These are phyloP conservation scores for Sebastes nivosus DNA, from an alignment of 2,797 vertebrate species.

Conservation along the genomic window DNA sequence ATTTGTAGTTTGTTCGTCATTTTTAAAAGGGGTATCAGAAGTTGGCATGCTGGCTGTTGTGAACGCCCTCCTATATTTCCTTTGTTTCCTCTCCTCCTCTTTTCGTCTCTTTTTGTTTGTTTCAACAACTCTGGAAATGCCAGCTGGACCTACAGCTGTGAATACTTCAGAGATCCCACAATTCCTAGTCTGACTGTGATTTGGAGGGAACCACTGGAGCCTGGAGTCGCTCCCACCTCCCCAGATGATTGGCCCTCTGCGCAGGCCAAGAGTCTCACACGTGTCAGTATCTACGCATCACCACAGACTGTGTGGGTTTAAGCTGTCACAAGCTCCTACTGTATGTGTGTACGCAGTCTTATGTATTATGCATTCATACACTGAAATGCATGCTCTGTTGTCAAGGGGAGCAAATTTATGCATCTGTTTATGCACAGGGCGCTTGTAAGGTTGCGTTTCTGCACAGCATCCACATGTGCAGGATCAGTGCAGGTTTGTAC, in stretches of 20 bases:
- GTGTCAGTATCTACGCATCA: slow-evolving; percentile 56
- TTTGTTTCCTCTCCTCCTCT: slow-evolving; percentile 1
- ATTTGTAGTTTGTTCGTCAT: background rate
- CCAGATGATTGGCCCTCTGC: slow-evolving; percentile 54
- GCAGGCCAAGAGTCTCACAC: slow-evolving; percentile 46
- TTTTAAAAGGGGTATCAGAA: background rate
- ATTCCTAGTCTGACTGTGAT: slow-evolving; percentile 60
- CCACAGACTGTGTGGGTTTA: slow-evolving; percentile 15
- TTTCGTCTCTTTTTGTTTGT: slow-evolving; percentile 31
- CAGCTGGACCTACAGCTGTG: slow-evolving; percentile 73
- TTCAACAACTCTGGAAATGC: slow-evolving; percentile 32
- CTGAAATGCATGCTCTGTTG: slow-evolving; percentile 15
- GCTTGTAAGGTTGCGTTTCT: slow-evolving; percentile 28
- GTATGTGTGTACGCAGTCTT: background rate
- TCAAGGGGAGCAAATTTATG: slow-evolving; percentile 37
- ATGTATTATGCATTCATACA: slow-evolving; percentile 11
- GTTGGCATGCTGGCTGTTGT: background rate
- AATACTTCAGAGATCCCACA: slow-evolving; percentile 66
- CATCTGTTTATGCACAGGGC: slow-evolving; percentile 13
- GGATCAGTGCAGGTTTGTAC: slow-evolving; percentile 7
- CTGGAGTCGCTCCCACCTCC: slow-evolving; percentile 55
- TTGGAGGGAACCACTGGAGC: slow-evolving; percentile 52
- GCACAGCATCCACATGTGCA: slow-evolving; percentile 24
- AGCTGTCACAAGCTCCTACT: slow-evolving; percentile 18
- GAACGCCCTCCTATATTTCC: background rate